phyloP scores from a whole-genome alignment of 2,113 vertebrate species.

The Hyla sarda region DNA sequence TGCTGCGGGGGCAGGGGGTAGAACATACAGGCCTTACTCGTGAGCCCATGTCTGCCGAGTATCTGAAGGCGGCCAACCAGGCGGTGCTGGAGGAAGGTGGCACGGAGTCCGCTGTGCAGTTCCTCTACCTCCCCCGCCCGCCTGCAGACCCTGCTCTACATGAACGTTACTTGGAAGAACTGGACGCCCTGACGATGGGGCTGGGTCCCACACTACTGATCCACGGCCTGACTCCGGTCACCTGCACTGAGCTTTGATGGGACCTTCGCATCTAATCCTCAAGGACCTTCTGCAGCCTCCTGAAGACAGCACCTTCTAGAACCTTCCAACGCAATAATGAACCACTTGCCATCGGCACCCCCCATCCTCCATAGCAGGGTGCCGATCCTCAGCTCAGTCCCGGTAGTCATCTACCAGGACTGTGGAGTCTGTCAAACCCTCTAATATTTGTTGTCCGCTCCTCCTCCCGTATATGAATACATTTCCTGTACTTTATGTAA shows the following conservation, averaged over 20 bases:
- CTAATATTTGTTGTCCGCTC: too few relatives aligned
- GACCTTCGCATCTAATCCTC: not conserved
- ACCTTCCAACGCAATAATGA: constrained; percentile 6
- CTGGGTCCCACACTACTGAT: constrained; percentile 86
- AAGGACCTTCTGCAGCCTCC: not conserved
- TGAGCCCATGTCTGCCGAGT: constrained; percentile 63
- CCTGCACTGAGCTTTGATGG: constrained; percentile 88
- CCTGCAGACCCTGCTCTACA: constrained; percentile 73
- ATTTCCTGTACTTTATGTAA: too few relatives aligned
- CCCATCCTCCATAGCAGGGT: not conserved
- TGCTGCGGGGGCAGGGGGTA: constrained; percentile 51
- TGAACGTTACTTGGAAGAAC: constrained; percentile 77
- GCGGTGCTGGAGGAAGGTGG: constrained; percentile 69
- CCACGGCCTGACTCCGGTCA: constrained; percentile 87
- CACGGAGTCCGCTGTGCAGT: constrained; percentile 78
- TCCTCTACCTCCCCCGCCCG: constrained; percentile 86
- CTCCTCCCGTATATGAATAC: too few relatives aligned
- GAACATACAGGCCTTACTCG: not conserved
- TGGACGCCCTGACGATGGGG: constrained; percentile 77
- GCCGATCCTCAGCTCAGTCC: not conserved
- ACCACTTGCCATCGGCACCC: not conserved
- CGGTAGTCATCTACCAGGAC: not conserved
- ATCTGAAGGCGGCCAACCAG: constrained; percentile 72
- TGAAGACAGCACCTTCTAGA: not conserved
- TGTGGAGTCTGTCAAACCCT: too few relatives aligned